Evolutionary conservation across 2,113 vertebrate genomes (phyloP), one percentile per base, ranked within the genome.

Genomic region (Addax nasomaculatus): DNA sequence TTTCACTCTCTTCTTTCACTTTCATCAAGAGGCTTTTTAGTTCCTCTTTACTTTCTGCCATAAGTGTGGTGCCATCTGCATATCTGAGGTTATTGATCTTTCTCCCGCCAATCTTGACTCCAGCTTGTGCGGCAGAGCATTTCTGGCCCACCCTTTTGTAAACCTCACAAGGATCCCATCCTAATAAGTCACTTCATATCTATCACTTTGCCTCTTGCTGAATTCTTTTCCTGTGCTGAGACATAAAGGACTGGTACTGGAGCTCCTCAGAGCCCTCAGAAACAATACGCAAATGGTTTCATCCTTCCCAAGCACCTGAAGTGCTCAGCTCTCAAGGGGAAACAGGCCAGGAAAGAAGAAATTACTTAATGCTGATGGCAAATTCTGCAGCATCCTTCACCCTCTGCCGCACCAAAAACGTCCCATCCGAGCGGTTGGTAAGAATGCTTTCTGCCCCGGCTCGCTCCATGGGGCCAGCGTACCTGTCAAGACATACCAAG

Each of bases 361-460:
- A 88, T 99, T 98, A 99, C 99, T 99, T 99, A 98, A 99, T 99
- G 96, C 99, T 99, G 99, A 99, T 99, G 76, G 99, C 99, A 29
- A 99, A 99, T 83, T 99, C 99, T 0, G 99, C 99, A 0, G 98
- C 97, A 0, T 99, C 99, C 98, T 99, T 99, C 98, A 99, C 98
- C 94, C 99, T 97, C 70, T 99, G 99, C 14, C 99, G 98, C 92
- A 99, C 99, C 30, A 99, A 98, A 98, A 99, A 99, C 0, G 99
- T 99, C n/a, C 99, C 99, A 1, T 99, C 99, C 0, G 99, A 99
- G 2, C 99, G 99, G 21, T 98, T 97, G 70, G 96, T 93, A 3
- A 99, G 98, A 84, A 99, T 98, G 93, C 98, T 98, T 93, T 99
- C 99, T 0, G 99, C 99, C 0, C 98, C 99, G 0, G 98, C 96